These are phyloP conservation scores for Ranitomeya variabilis DNA, from an alignment of 2,113 vertebrate species.

Conservation along the genomic window DNA sequence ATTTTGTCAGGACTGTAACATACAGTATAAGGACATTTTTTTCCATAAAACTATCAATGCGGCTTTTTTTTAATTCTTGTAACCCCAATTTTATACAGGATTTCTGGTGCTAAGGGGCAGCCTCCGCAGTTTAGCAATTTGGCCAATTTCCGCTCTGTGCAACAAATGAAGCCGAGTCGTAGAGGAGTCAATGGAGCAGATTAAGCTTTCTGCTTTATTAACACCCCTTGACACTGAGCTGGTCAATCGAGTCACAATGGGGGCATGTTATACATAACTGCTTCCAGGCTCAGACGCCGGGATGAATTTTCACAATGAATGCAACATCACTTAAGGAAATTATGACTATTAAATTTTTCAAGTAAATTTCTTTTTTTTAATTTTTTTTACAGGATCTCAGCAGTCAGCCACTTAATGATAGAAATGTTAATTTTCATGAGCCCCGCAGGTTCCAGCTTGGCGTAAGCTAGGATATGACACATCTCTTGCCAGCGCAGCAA, in stretches of 20 bases:
- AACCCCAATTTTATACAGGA: no score
- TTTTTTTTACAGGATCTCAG: not conserved
- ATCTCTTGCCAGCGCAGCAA: conserved; percentile 19
- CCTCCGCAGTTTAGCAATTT: not conserved
- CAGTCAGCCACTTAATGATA: not conserved
- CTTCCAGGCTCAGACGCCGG: not conserved
- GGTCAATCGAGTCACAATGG: not conserved
- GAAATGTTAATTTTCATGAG: not conserved
- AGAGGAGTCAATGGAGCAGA: not conserved
- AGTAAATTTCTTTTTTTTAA: not conserved
- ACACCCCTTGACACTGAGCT: not conserved
- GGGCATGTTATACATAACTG: not conserved
- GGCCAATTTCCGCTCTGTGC: not conserved
- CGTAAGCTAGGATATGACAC: not conserved
- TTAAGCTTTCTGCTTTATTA: not conserved
- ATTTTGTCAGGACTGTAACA: no score
- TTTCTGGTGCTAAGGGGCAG: not conserved
- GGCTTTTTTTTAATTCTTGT: no score
- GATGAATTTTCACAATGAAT: not conserved
- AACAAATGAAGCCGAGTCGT: not conserved
- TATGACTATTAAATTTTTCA: not conserved
- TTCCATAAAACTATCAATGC: no score
- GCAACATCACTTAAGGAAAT: not conserved
- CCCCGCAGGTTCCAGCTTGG: not conserved
- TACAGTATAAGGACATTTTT: no score